Evolutionary conservation across 2,888 invertebrate genomes (phyloP).

Genomic region (Bugulina stolonifera): DNA sequence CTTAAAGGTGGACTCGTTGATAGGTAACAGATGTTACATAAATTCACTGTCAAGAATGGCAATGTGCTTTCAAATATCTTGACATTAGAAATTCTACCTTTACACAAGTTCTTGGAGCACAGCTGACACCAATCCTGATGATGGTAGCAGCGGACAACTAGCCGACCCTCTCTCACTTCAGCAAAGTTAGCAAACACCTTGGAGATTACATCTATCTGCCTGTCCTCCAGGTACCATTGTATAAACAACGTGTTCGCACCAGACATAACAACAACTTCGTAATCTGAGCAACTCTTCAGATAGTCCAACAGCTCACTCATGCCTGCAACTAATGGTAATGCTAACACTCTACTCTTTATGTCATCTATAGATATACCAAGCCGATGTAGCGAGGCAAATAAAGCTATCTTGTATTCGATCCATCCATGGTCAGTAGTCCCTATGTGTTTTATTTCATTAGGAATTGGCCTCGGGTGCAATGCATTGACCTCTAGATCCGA

Average conservation of each 20-base stretch:
- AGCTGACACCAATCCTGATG: constrained; percentile 65
- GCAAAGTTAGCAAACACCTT: constrained; percentile 71
- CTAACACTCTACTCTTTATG: constrained; percentile 58
- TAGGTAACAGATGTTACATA: too few relatives aligned
- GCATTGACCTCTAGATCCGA: constrained; percentile 66
- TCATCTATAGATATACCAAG: constrained; percentile 56
- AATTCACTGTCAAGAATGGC: too few relatives aligned
- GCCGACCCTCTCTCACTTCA: constrained; percentile 52
- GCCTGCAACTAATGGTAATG: constrained; percentile 61
- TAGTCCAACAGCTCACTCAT: constrained; percentile 60
- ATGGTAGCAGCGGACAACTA: constrained; percentile 63
- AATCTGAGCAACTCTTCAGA: constrained; percentile 38
- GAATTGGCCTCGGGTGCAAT: constrained; percentile 57
- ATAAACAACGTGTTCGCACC: constrained; percentile 74
- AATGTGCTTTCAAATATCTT: too few relatives aligned
- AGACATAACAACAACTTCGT: constrained; percentile 67
- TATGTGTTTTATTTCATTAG: constrained; percentile 47
- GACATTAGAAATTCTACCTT: too few relatives aligned
- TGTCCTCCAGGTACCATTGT: constrained; percentile 59
- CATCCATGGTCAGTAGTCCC: constrained; percentile 57
- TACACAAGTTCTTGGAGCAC: constrained; percentile 71
- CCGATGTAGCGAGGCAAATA: constrained; percentile 60
- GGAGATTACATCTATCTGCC: constrained; percentile 41
- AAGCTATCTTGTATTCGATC: constrained; percentile 68
- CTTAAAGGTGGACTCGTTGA: too few relatives aligned